Evolutionary conservation across 2,113 vertebrate genomes (phyloP).

Genomic region (Plotosus lineatus): DNA sequence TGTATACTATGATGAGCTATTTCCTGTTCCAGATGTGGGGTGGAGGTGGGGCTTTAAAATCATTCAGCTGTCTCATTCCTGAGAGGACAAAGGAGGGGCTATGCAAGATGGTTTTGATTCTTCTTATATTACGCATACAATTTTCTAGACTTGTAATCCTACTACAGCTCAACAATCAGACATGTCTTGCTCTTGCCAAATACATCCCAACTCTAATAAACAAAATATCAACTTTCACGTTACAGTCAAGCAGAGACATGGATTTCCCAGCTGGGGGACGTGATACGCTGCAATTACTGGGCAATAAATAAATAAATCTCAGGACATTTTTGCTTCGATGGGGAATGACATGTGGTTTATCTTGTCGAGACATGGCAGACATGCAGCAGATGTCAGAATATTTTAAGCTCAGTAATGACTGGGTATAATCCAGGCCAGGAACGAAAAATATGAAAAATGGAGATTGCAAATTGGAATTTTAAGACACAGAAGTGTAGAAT

Average conservation of each 20-base stretch:
- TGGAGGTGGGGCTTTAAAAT: conserved; percentile 34
- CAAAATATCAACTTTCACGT: conserved; percentile 10
- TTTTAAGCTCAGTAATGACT: conserved; percentile 17
- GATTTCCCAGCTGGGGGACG: conserved; percentile 35
- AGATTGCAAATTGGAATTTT: not conserved
- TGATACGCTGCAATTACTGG: conserved; percentile 47
- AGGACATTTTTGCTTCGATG: conserved; percentile 3
- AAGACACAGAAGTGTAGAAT: not conserved
- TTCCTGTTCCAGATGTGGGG: conserved; percentile 49
- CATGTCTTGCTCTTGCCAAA: not conserved
- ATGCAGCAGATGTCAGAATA: not conserved
- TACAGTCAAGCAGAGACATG: conserved; percentile 21
- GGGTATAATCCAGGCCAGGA: not conserved
- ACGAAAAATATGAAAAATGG: not conserved
- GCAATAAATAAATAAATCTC: conserved; percentile 19
- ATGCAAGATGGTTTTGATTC: conserved; percentile 30
- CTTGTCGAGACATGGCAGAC: conserved; percentile 16
- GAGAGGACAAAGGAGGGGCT: not conserved
- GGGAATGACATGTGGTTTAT: conserved; percentile 8
- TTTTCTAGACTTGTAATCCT: not conserved
- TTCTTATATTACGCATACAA: not conserved
- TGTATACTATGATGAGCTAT: conserved; percentile 30
- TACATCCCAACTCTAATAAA: not conserved
- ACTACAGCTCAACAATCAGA: conserved; percentile 11
- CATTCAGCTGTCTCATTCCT: conserved; percentile 7